phyloP scores from a whole-genome alignment of 2,113 vertebrate species.

The Brachypodius melanocephalos region DNA sequence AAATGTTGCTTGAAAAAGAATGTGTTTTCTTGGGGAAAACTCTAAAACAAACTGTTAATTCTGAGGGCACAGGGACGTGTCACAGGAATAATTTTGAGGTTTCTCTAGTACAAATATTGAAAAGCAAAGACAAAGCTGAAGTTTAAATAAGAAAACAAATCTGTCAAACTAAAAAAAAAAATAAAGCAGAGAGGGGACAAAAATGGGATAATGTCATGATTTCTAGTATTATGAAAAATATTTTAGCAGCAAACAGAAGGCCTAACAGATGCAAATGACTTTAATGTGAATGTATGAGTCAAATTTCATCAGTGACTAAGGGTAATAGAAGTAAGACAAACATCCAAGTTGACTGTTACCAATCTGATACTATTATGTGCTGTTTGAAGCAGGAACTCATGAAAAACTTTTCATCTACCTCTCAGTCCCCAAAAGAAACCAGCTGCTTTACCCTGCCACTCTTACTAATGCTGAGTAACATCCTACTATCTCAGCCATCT shows the following conservation, averaged over 20 bases:
- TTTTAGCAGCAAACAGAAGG: conserved; percentile 25
- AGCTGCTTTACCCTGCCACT: background rate
- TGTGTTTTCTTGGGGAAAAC: background rate
- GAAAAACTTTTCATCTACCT: background rate
- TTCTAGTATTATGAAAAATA: background rate
- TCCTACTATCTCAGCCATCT: background rate
- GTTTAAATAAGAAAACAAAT: background rate
- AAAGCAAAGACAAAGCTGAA: background rate
- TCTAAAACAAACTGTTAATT: background rate
- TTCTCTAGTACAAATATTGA: background rate
- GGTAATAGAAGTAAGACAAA: background rate
- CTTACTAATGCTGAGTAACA: background rate
- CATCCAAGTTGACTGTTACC: background rate
- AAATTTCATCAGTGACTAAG: background rate
- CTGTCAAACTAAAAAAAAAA: background rate
- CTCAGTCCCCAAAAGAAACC: background rate
- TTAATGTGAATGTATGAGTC: background rate
- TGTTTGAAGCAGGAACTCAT: background rate
- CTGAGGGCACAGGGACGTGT: background rate
- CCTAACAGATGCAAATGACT: background rate
- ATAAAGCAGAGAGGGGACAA: background rate
- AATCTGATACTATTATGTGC: background rate
- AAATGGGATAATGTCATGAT: background rate
- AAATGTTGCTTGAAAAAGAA: background rate
- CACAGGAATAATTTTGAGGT: background rate